phyloP scores from a whole-genome alignment of 1,140 invertebrate genomes.

The Diuraphis noxia region DNA sequence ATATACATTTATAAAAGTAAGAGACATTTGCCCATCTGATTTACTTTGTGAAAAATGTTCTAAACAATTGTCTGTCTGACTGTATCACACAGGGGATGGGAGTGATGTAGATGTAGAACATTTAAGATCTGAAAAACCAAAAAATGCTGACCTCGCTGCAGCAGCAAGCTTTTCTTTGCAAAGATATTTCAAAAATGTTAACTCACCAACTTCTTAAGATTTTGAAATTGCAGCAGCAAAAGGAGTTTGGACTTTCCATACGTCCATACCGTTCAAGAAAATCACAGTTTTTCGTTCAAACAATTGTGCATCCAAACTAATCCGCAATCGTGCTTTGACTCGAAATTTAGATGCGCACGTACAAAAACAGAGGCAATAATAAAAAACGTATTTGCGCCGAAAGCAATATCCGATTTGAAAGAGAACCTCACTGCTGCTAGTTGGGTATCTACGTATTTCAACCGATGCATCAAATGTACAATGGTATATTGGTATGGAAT shows the following conservation, averaged over 20 bases:
- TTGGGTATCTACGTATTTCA: constrained; percentile 7
- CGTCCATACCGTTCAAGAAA: constrained; percentile 43
- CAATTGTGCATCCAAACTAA: constrained; percentile 56
- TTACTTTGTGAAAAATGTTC: constrained; percentile 15
- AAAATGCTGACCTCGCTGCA: constrained; percentile 38
- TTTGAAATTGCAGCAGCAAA: constrained; percentile 54
- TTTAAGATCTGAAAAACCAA: constrained; percentile 34
- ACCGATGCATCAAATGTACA: background rate
- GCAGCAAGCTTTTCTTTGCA: constrained; percentile 3
- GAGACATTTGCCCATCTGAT: constrained; percentile 22
- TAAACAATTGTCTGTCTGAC: constrained; percentile 19
- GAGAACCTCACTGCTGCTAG: background rate
- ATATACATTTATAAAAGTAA: constrained; percentile 41
- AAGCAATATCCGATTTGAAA: background rate
- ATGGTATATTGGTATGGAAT: too few species aligned
- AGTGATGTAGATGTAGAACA: constrained; percentile 41
- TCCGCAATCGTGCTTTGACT: constrained; percentile 55
- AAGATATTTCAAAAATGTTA: constrained; percentile 16
- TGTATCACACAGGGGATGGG: constrained; percentile 19
- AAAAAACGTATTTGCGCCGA: constrained; percentile 16
- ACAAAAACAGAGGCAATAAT: constrained; percentile 57
- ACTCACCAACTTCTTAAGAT: constrained; percentile 31
- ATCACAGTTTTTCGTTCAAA: constrained; percentile 58
- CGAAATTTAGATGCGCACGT: constrained; percentile 52
- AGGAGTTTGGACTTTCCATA: constrained; percentile 55